Evolutionary conservation across 2,797 vertebrate genomes (phyloP).

Genomic region (Sebastes wilsoni): DNA sequence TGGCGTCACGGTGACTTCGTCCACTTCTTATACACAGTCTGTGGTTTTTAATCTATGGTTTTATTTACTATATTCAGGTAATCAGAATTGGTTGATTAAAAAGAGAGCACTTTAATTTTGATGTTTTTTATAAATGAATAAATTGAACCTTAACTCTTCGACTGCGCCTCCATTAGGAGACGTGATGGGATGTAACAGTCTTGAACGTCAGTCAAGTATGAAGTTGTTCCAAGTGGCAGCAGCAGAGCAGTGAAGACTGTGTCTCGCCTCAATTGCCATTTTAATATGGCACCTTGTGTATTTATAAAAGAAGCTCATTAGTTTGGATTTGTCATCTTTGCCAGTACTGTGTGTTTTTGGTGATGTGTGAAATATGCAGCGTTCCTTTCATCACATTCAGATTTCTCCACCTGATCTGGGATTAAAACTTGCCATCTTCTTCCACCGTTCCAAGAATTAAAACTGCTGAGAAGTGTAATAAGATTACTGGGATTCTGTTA

Average conservation of each 20-base stretch:
- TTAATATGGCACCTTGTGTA: background rate
- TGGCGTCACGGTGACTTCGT: too few relatives aligned
- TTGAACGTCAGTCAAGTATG: background rate
- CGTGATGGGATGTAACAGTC: background rate
- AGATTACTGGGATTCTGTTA: background rate
- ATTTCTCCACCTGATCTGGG: background rate
- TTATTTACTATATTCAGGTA: background rate
- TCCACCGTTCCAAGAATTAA: conserved; percentile 1
- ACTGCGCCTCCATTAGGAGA: background rate
- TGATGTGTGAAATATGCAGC: background rate
- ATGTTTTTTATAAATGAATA: background rate
- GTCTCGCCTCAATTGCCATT: background rate
- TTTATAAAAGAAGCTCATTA: background rate
- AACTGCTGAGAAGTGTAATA: background rate
- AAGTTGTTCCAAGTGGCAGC: background rate
- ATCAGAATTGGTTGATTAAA: background rate
- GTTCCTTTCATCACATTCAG: background rate
- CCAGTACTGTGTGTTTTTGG: background rate
- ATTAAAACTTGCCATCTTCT: conserved; percentile 3
- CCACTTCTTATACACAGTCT: too few relatives aligned
- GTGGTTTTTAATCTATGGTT: background rate
- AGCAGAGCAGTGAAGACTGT: background rate
- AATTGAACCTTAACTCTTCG: background rate
- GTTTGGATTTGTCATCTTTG: background rate
- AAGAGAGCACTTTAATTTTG: background rate